Conservation (phyloP, 2,888 invertebrate genomes). For the Periphyllus acericola region DNA sequence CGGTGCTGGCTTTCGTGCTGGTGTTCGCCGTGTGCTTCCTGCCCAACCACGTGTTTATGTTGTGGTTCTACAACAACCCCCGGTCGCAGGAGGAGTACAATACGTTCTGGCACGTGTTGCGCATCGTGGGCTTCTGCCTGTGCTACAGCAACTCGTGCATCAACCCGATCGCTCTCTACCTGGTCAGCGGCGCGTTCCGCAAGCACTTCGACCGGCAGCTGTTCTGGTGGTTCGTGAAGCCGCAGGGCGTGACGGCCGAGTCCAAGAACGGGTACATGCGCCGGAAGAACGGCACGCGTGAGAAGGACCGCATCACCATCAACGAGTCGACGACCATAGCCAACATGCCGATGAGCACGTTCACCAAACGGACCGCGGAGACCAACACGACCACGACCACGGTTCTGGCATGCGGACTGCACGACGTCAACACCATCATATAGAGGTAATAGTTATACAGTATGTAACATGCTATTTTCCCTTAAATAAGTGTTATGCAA, state of each 20-base stretch:
- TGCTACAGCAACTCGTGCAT: slow-evolving; percentile 91
- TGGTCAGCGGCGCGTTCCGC: slow-evolving; percentile 86
- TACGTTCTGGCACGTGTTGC: slow-evolving; percentile 80
- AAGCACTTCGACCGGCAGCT: slow-evolving; percentile 82
- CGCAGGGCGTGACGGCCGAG: neutral
- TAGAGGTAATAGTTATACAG: neutral
- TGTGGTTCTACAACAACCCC: slow-evolving; percentile 85
- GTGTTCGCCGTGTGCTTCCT: slow-evolving; percentile 90
- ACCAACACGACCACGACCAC: slow-evolving; percentile 10
- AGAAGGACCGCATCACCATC: slow-evolving; percentile 19
- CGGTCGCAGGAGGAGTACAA: slow-evolving; percentile 75
- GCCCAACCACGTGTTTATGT: slow-evolving; percentile 83
- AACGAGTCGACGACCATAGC: slow-evolving; percentile 32
- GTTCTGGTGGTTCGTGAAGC: slow-evolving; percentile 69
- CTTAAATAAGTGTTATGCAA: too few relatives aligned
- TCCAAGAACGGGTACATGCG: slow-evolving; percentile 38
- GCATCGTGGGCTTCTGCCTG: slow-evolving; percentile 85
- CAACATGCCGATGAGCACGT: slow-evolving; percentile 43
- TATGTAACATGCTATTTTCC: too few relatives aligned
- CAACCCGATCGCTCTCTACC: slow-evolving; percentile 88
- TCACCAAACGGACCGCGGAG: slow-evolving; percentile 11
- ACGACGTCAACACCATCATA: slow-evolving; percentile 4
- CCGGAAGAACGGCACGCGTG: slow-evolving; percentile 41
- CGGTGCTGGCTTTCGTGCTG: slow-evolving; percentile 89
- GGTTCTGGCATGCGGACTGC: neutral